Evolutionary conservation across 2,888 invertebrate genomes (phyloP), one percentile per base, ranked within the genome.

Genomic region (Altica lythri): DNA sequence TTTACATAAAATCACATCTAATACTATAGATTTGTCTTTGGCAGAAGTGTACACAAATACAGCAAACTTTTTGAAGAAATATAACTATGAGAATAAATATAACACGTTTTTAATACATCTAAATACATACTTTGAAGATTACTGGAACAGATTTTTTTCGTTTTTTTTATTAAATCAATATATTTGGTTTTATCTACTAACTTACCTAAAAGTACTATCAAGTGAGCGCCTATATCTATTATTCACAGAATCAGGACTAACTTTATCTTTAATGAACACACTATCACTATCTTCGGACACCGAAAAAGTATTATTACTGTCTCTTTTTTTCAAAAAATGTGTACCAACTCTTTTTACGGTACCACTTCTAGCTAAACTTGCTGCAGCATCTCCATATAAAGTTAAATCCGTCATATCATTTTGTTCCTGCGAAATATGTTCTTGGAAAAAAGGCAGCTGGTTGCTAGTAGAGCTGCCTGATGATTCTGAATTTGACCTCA

Each of bases 331-430:
- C 12, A 51, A 25, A 25, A 66, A 57, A 10, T 57, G 60, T 2
- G 64, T 60, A 44, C 64, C 69, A 1, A 70, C 73, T 55, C 75
- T 65, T 47, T 72, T 62, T 1, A 77, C 75, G 0, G 76, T 76
- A 13, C 73, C 74, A 4, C 74, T 74, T 43, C 75, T 65, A 42
- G 62, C 68, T 48, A 66, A 68, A 42, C 60, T 68, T n/a, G 66
- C 66, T n/a, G 67, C 69, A 12, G 68, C 62, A 17, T 63, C 64
- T n/a, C 72, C 73, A 42, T 68, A 72, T 30, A 74, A 60, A 6
- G 70, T 68, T 13, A 74, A 62, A 49, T 74, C 72, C 25, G 60
- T 64, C 32, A 55, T 54, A 13, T 52, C 50, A 32, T 50, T n/a
- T 2, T 52, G 42, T 5, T 59, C 53, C 10, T 65, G 67, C 29